These are phyloP conservation scores for Zeugodacus cucurbitae DNA, from an alignment of 1,140 invertebrate genomes.

Conservation along the genomic window DNA sequence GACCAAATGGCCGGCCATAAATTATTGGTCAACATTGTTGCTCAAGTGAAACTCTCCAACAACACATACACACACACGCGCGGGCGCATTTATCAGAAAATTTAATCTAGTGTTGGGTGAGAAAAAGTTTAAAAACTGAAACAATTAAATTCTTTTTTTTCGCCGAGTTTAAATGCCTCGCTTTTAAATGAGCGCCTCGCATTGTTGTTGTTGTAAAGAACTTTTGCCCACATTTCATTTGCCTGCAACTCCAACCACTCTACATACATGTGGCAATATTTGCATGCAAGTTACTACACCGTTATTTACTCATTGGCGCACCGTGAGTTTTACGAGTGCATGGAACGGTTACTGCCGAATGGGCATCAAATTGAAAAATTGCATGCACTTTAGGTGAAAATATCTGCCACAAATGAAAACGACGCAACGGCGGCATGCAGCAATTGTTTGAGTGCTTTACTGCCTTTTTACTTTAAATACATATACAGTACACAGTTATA, in stretches of 20 bases:
- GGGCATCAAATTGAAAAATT: slow-evolving; percentile 37
- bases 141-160: slow-evolving; percentile 4
- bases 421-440: not conserved
- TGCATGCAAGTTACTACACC: not conserved
- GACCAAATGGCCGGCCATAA: slow-evolving; percentile 33
- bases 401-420: slow-evolving; percentile 14
- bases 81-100: not conserved
- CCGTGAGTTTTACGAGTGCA: not conserved
- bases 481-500: not conserved
- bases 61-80: not conserved
- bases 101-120: not conserved
- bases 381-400: slow-evolving; percentile 36
- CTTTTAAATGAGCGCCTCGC: not conserved
- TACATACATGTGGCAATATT: no score
- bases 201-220: not conserved
- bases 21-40: slow-evolving; percentile 32
- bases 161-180: not conserved
- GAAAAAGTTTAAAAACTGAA: slow-evolving; percentile 36
- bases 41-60: not conserved
- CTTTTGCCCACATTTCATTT: slow-evolving; percentile 7
- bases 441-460: not conserved
- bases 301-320: slow-evolving; percentile 19
- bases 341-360: not conserved
- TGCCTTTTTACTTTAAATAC: not conserved
- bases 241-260: not conserved